Evolutionary conservation across 2,113 vertebrate genomes (phyloP).

Genomic region (Anolis carolinensis): DNA sequence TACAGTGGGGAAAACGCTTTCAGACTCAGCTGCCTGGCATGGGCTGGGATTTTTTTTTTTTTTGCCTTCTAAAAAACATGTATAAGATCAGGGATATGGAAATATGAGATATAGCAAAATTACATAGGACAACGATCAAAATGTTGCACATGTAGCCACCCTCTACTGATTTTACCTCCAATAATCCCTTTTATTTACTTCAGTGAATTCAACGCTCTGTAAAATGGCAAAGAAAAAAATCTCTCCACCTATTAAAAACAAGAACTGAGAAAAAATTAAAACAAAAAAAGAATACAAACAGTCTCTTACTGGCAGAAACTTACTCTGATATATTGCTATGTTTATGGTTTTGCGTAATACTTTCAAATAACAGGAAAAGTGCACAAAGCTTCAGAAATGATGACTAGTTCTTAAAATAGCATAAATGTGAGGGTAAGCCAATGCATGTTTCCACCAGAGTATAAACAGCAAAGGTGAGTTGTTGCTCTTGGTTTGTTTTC

Average conservation of each 20-base stretch:
- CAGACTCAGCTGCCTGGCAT: background rate
- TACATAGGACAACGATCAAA: background rate
- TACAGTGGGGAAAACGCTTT: too few species aligned
- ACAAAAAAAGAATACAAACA: conserved; percentile 54
- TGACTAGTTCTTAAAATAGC: conserved; percentile 41
- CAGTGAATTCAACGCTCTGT: conserved; percentile 43
- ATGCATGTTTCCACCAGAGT: background rate
- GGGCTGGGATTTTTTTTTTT: background rate
- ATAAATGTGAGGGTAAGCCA: conserved; percentile 18
- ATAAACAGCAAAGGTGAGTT: conserved; percentile 21
- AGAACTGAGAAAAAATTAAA: conserved; percentile 57
- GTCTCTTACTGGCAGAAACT: conserved; percentile 63
- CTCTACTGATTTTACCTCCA: conserved; percentile 23
- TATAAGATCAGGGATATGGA: background rate
- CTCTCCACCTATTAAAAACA: conserved; percentile 40
- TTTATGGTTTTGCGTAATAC: conserved; percentile 75
- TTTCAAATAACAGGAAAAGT: conserved; percentile 62
- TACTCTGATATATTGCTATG: conserved; percentile 75
- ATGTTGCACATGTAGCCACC: background rate
- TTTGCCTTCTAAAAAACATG: background rate
- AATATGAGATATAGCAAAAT: background rate
- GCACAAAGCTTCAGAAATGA: conserved; percentile 20
- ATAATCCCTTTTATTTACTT: conserved; percentile 5
- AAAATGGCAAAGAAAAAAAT: conserved; percentile 11
- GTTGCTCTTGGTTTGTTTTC: background rate